Evolutionary conservation across 2,113 vertebrate species (phyloP).

Genomic region (Tragelaphus scriptus): DNA sequence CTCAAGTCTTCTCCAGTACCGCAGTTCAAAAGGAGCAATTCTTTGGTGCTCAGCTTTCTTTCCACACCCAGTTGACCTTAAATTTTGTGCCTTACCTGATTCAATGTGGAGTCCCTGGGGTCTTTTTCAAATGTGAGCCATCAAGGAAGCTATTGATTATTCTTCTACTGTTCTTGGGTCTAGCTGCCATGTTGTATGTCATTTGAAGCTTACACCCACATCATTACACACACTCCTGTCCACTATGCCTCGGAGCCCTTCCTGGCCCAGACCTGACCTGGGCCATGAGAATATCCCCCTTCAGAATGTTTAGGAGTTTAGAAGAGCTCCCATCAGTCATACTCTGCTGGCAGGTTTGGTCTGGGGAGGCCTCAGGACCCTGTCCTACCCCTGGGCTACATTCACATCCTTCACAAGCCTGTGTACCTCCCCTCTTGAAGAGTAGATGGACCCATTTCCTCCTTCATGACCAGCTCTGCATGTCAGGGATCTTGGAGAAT

Average conservation of each 20-base stretch:
- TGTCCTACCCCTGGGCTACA: not conserved
- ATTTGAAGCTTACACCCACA: not conserved
- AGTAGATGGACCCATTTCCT: not conserved
- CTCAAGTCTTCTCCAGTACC: not conserved
- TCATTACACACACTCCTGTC: not conserved
- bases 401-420: not conserved
- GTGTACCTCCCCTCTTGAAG: not conserved
- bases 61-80: not conserved
- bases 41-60: not conserved
- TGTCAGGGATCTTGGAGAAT: not conserved
- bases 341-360: not conserved
- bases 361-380: not conserved
- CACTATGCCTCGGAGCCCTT: not conserved
- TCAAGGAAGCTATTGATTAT: not conserved
- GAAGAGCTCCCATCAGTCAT: not conserved
- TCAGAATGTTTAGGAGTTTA: not conserved
- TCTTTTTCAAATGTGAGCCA: not conserved
- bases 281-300: rapidly evolving
- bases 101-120: not conserved
- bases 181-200: not conserved
- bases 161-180: not conserved
- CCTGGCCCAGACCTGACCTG: not conserved
- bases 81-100: not conserved
- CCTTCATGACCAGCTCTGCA: not conserved
- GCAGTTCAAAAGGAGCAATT: not conserved